Base-by-base conservation (phyloP, 2,113 vertebrate genomes). In the Gulo gulo region DNA sequence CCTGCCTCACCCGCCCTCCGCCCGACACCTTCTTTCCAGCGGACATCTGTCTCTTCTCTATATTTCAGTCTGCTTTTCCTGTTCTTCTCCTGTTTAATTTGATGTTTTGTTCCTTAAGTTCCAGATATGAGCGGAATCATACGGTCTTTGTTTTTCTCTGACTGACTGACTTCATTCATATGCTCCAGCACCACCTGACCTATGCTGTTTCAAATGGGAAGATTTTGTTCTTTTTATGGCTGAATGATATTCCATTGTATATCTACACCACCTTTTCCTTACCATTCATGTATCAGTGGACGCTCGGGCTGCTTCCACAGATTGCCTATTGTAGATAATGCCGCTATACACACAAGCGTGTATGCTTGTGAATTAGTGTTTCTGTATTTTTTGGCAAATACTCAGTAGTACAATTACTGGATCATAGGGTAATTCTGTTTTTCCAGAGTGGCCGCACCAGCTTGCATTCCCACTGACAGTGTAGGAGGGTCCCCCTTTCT, bases 261-360 rank as follows among this genome's bases (percentile, higher is more conserved):
- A 3, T 29, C 26, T 26, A 13, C 4, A 73, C 23, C 39, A 18
- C 14, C 15, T 31, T 15, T 18, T 31, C 74, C 29, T 78, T 47
- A 5, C 45, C 42, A 10, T 10, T 78, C 42, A 5, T 2, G 14
- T 10, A 10, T 31, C 74, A 9, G 6, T 18, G 26, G 15, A 47
- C 14, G 4, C 42, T 31, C 8, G 8, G 7, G 74, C 14, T 45
- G 14, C 15, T 31, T 16, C 7, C 14, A 1, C 2, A 5, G 3
- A 16, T 45, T 47, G 74, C 26, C 74, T 47, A 0, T 5, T 18
- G 42, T 18, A 29, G 24, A 31, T 18, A 10, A 31, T 16, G 74
- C 26, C 9, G 14, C 14, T 29, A 16, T 47, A 9, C 29, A 47
- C 73, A 7, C 2, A 47, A 42, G 42, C 42, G 2, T 10, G 26